A percentile compares a stretch with the other conserved stretches of the same genome.
These are phyloP conservation scores for Scaptodrosophila latifasciaeformis DNA, from an alignment of 2,888 invertebrate species.

Conservation along the genomic window DNA sequence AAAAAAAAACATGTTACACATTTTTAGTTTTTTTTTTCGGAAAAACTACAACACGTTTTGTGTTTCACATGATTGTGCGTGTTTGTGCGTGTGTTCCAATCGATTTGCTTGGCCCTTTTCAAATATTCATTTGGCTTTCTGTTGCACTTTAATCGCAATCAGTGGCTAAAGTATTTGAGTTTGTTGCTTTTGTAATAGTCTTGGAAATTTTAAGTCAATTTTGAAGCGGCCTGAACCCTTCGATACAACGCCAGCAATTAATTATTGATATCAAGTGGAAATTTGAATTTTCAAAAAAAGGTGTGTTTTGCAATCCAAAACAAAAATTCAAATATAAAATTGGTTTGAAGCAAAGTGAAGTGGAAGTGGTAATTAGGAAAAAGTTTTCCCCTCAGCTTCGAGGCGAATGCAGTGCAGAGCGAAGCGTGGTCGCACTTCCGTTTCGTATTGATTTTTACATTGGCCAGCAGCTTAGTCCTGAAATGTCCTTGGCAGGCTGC, in stretches of 20 bases:
- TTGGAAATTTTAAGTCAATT: no score
- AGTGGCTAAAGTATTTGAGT: no score
- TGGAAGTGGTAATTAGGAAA: conserved; percentile 4
- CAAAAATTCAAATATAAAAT: neutral
- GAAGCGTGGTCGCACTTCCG: no score
- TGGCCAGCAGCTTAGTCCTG: conserved; percentile 38
- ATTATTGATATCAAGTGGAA: conserved; percentile 44
- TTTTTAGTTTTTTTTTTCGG: conserved; percentile 1
- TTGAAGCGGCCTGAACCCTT: no score
- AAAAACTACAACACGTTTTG: conserved; percentile 20
- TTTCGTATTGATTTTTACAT: conserved; percentile 57
- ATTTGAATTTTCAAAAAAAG: conserved; percentile 12
- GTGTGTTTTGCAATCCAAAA: conserved; percentile 35
- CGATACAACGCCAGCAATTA: no score
- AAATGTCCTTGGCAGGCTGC: conserved; percentile 57
- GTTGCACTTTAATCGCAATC: no score
- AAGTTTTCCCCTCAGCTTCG: no score
- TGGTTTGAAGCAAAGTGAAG: conserved; percentile 16
- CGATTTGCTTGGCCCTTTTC: conserved; percentile 47
- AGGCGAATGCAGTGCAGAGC: no score
- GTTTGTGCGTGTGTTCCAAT: conserved; percentile 29
- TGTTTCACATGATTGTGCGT: no score
- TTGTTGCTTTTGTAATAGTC: no score
- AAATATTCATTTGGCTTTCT: no score
- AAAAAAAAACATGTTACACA: conserved; percentile 23